phyloP scores from a whole-genome alignment of 2,797 vertebrate genomes.

The Remorina albescens region DNA sequence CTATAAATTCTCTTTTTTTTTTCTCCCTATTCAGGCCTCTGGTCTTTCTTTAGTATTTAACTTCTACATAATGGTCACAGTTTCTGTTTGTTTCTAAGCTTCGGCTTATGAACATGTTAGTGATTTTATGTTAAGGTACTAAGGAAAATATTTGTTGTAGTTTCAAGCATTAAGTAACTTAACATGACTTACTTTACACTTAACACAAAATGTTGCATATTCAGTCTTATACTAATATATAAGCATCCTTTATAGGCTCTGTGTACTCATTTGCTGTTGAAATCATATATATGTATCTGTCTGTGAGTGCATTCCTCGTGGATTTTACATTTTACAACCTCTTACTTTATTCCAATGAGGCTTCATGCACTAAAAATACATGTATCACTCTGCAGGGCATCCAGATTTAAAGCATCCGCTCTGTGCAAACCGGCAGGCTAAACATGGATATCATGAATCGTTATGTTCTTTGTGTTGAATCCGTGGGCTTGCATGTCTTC shows the following conservation, averaged over 20 bases:
- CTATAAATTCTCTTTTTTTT: slow-evolving; percentile 41
- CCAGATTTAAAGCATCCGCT: slow-evolving; percentile 56
- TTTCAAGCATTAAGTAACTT: background rate
- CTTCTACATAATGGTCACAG: background rate
- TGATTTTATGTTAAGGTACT: background rate
- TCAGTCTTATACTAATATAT: background rate
- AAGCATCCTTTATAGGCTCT: background rate
- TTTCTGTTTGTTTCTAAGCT: slow-evolving; percentile 10
- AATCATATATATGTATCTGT: background rate
- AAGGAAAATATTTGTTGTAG: background rate
- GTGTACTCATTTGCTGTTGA: background rate
- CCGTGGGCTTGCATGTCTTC: background rate
- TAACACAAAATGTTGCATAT: background rate
- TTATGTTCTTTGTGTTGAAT: slow-evolving; percentile 19
- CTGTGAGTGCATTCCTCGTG: slow-evolving; percentile 10
- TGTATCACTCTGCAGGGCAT: slow-evolving; percentile 29
- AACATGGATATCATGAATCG: slow-evolving; percentile 28
- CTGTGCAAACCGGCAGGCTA: slow-evolving; percentile 19
- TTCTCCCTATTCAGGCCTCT: background rate
- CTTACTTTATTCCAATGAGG: slow-evolving; percentile 50
- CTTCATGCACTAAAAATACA: slow-evolving; percentile 52
- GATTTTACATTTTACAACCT: slow-evolving; percentile 36
- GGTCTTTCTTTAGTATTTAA: slow-evolving; percentile 15
- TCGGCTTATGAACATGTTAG: slow-evolving; percentile 4
- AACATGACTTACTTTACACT: background rate